Evolutionary conservation across 2,113 vertebrate species (phyloP).

Genomic region (Potamarius usumacintae): DNA sequence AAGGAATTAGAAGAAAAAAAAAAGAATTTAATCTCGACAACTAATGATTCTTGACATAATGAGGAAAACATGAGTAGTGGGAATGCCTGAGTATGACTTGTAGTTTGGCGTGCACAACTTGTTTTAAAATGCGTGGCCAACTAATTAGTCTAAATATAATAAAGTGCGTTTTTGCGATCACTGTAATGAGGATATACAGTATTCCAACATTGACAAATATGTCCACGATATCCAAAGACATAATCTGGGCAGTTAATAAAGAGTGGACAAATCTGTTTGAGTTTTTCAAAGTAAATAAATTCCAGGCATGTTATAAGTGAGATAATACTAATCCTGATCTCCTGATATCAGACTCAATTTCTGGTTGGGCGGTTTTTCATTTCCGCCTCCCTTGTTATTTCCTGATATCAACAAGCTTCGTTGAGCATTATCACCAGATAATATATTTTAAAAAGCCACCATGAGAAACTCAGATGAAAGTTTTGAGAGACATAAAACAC

Average conservation of each 20-base stretch:
- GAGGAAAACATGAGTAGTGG: background rate
- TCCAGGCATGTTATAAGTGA: background rate
- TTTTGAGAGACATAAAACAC: background rate
- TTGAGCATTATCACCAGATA: background rate
- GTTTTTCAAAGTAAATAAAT: background rate
- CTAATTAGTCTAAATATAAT: background rate
- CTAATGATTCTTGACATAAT: background rate
- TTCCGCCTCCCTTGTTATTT: background rate
- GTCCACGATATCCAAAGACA: background rate
- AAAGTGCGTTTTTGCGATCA: background rate
- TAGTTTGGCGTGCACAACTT: background rate
- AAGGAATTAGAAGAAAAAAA: background rate
- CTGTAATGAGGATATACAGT: background rate
- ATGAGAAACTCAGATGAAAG: slow-evolving; percentile 21
- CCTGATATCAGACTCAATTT: background rate
- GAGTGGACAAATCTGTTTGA: background rate
- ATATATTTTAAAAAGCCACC: background rate
- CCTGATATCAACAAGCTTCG: background rate
- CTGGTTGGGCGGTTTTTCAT: background rate
- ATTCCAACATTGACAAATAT: background rate
- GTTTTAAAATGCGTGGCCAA: background rate
- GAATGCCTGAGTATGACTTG: background rate
- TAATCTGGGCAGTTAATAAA: background rate
- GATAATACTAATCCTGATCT: background rate
- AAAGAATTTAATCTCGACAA: background rate